Percentiles rank a stretch among this genome's conserved stretches.
Evolutionary conservation across 2,888 invertebrate species (phyloP).

Genomic region (Nowickia ferox): DNA sequence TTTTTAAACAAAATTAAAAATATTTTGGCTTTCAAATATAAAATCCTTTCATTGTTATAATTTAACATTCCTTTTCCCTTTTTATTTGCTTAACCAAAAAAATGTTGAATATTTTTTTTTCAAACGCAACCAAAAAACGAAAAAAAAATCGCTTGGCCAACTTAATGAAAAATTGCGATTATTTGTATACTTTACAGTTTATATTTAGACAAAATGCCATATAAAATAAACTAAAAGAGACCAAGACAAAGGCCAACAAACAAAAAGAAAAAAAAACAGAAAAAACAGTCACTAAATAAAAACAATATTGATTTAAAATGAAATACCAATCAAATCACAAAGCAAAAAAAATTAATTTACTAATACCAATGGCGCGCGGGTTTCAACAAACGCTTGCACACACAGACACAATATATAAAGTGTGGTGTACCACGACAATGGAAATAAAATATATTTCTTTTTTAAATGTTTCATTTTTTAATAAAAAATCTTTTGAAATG

Average conservation of each 20-base stretch:
- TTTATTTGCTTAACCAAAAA: constrained; percentile 36
- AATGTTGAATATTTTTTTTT: constrained; percentile 24
- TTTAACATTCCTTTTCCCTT: not conserved
- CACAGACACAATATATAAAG: not conserved
- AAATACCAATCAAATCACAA: constrained; percentile 71
- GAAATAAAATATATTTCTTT: constrained; percentile 19
- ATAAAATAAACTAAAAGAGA: constrained; percentile 17
- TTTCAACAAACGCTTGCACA: not conserved
- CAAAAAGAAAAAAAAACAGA: constrained; percentile 11
- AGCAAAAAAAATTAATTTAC: constrained; percentile 69
- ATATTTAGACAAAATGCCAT: constrained; percentile 2
- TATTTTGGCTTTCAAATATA: not conserved
- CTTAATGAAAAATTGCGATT: constrained; percentile 51
- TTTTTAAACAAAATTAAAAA: not conserved
- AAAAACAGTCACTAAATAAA: constrained; percentile 65
- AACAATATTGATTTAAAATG: constrained; percentile 71
- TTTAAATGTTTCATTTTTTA: not conserved
- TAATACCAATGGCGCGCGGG: constrained; percentile 48
- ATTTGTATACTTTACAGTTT: constrained; percentile 33
- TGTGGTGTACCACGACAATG: constrained; percentile 46
- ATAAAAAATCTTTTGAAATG: constrained; percentile 46
- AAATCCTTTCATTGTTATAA: not conserved
- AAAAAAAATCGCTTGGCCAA: constrained; percentile 27
- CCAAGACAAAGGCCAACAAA: not conserved
- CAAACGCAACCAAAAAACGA: not conserved